Percentiles rank a stretch among this genome's conserved stretches.
phyloP scores from a whole-genome alignment of 2,113 vertebrate genomes.

The Sinocyclocheilus rhinocerous region DNA sequence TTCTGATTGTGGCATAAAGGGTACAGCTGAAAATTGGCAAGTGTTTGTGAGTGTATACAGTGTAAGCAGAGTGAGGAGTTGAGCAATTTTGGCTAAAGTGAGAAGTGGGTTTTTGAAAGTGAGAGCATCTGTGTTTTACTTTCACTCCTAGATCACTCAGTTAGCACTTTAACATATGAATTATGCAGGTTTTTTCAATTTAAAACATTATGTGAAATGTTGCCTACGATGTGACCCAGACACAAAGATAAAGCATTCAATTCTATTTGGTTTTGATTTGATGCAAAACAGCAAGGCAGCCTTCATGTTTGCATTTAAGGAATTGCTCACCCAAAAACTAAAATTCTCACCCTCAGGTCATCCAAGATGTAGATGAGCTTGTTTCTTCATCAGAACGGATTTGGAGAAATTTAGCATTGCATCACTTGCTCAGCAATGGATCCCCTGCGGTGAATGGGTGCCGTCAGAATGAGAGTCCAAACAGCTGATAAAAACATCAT shows the following conservation, averaged over 20 bases:
- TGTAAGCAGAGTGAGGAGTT: neutral
- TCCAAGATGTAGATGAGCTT: too few relatives aligned
- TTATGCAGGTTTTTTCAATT: neutral
- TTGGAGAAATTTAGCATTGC: too few relatives aligned
- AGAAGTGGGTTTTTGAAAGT: neutral
- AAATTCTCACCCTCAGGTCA: too few relatives aligned
- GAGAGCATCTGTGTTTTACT: neutral
- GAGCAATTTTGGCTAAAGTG: neutral
- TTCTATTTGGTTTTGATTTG: neutral
- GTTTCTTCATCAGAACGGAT: too few relatives aligned
- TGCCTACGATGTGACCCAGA: neutral
- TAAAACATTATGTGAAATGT: neutral
- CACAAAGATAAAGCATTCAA: neutral
- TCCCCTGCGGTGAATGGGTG: too few relatives aligned
- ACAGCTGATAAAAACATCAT: too few relatives aligned
- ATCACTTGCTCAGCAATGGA: too few relatives aligned
- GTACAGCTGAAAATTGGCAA: neutral
- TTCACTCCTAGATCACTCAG: neutral
- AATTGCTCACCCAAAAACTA: too few relatives aligned
- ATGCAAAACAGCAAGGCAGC: neutral
- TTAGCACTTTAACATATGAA: slow-evolving; percentile 3
- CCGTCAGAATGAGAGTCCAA: too few relatives aligned
- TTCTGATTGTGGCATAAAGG: neutral
- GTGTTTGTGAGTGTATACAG: neutral
- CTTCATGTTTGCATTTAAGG: too few relatives aligned